These are phyloP conservation scores for Acholoe squamosa DNA, from an alignment of 2,888 invertebrate genomes.

Conservation along the genomic window DNA sequence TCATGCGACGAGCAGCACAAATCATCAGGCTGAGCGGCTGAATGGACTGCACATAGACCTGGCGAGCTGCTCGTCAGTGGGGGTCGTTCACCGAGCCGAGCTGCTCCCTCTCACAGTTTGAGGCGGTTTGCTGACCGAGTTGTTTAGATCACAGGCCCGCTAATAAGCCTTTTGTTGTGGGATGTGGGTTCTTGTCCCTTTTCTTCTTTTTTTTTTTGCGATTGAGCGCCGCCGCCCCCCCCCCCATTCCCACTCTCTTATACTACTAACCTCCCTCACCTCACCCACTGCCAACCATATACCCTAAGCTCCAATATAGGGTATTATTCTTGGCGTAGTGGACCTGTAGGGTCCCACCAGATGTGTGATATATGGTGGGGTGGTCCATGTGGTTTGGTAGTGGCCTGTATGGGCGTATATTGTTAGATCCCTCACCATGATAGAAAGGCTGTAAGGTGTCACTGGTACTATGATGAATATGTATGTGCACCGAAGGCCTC, in stretches of 20 bases:
- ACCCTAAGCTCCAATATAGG: not conserved
- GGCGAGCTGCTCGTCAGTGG: not conserved
- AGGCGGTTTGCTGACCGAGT: not conserved
- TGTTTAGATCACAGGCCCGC: constrained; percentile 1
- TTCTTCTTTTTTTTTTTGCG: not conserved
- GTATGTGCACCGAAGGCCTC: too few relatives aligned
- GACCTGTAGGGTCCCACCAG: not conserved
- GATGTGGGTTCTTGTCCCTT: not conserved
- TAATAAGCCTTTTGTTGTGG: not conserved
- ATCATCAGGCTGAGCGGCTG: not conserved
- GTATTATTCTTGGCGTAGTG: constrained; percentile 8
- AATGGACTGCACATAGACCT: not conserved
- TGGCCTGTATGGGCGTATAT: too few relatives aligned
- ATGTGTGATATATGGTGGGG: not conserved
- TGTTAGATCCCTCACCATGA: too few relatives aligned
- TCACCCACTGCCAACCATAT: not conserved
- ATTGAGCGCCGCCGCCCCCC: not conserved
- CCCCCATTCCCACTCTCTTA: too few relatives aligned
- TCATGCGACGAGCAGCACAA: not conserved
- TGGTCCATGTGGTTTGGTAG: not conserved
- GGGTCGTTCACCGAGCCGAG: too few relatives aligned
- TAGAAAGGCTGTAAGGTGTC: too few relatives aligned
- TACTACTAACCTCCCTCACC: not conserved
- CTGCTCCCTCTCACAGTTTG: not conserved
- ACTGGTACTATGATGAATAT: too few relatives aligned